Evolutionary conservation across 1,140 invertebrate species (phyloP).

Genomic region (Laodelphax striatellus): DNA sequence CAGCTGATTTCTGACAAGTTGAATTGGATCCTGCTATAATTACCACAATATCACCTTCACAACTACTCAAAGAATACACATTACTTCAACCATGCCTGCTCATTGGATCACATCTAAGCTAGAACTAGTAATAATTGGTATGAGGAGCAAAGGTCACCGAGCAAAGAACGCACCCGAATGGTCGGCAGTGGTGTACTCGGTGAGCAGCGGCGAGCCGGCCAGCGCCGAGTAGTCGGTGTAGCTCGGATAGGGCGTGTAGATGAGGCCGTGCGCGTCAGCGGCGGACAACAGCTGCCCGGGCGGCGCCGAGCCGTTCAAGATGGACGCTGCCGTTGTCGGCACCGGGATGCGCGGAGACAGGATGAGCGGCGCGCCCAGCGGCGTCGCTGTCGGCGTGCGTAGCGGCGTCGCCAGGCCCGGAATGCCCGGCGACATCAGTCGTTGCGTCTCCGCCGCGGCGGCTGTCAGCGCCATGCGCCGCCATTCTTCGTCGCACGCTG

Average conservation of each 20-base stretch:
- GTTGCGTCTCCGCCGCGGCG: slow-evolving; percentile 57
- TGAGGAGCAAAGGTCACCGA: slow-evolving; percentile 32
- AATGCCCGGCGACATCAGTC: slow-evolving; percentile 51
- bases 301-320: slow-evolving; percentile 57
- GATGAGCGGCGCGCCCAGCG: slow-evolving; percentile 73
- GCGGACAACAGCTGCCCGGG: slow-evolving; percentile 48
- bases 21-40: too few species aligned
- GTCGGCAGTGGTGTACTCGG: slow-evolving; percentile 71
- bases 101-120: too few species aligned
- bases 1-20: too few species aligned
- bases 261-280: slow-evolving; percentile 50
- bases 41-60: too few species aligned
- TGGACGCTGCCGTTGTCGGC: slow-evolving; percentile 59
- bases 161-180: slow-evolving; percentile 92
- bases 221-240: slow-evolving; percentile 82
- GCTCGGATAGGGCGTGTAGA: slow-evolving; percentile 63
- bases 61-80: too few species aligned
- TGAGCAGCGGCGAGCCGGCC: slow-evolving; percentile 65
- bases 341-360: slow-evolving; percentile 75
- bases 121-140: too few species aligned
- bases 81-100: too few species aligned
- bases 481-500: slow-evolving; percentile 63
- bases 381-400: slow-evolving; percentile 48
- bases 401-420: slow-evolving; percentile 47
- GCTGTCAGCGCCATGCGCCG: slow-evolving; percentile 62